Percentiles rank a stretch among this genome's conserved stretches.
Conservation (phyloP, 2,797 vertebrate genomes). For the Cossypha heuglini region DNA sequence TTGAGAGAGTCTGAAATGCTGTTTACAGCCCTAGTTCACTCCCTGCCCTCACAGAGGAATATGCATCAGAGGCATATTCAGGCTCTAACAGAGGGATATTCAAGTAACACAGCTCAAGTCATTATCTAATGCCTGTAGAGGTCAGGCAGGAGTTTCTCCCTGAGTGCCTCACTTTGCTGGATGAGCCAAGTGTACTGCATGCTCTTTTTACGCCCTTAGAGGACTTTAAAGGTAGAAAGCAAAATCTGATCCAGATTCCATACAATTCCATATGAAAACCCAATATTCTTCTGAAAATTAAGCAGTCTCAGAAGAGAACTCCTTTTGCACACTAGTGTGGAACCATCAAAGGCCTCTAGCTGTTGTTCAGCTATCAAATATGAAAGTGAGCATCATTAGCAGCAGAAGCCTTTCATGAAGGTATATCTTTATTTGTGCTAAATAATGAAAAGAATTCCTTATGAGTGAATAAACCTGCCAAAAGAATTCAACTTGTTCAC, state of each 20-base stretch:
- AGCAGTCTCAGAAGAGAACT: neutral
- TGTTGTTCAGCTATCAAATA: neutral
- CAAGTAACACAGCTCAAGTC: neutral
- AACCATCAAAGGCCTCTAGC: neutral
- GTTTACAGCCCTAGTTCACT: neutral
- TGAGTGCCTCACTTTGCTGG: neutral
- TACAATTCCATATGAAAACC: neutral
- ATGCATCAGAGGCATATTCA: neutral
- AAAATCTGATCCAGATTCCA: neutral
- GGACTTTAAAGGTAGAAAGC: neutral
- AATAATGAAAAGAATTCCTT: constrained; percentile 57
- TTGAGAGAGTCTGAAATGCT: neutral
- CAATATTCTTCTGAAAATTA: neutral
- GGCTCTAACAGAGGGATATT: neutral
- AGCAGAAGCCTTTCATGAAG: constrained; percentile 20
- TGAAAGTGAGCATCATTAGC: neutral
- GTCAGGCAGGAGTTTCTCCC: neutral
- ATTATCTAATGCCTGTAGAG: neutral
- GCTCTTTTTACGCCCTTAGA: neutral
- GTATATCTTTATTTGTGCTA: constrained; percentile 35
- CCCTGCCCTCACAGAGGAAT: neutral
- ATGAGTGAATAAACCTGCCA: constrained; percentile 45
- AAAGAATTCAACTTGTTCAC: constrained; percentile 2
- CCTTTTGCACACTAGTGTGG: neutral
- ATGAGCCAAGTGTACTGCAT: neutral